Percentiles rank a stretch among this genome's conserved stretches.
Conservation (phyloP, 2,888 invertebrate species). For the Rhopalosiphum nymphaeae region DNA sequence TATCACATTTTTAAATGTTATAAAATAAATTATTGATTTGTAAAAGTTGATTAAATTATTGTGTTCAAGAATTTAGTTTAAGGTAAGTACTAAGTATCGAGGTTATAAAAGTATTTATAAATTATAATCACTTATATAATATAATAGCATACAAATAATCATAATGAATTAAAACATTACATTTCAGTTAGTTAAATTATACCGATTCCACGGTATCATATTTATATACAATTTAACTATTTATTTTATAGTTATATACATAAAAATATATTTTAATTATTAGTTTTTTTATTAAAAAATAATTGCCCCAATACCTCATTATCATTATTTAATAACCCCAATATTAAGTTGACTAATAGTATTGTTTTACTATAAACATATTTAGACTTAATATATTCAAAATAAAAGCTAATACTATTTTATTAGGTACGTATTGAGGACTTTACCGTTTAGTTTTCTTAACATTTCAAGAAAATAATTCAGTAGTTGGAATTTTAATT, state of each 20-base stretch:
- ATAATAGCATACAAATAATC: neutral
- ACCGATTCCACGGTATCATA: neutral
- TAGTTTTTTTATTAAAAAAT: neutral
- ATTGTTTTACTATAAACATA: neutral
- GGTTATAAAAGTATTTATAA: neutral
- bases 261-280: neutral
- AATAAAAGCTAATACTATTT: neutral
- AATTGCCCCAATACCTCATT: neutral
- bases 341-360: neutral
- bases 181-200: too few species aligned
- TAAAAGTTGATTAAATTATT: neutral
- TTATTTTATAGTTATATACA: neutral
- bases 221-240: neutral
- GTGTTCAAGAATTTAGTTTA: neutral
- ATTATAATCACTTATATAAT: neutral
- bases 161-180: too few species aligned
- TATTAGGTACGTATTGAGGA: neutral
- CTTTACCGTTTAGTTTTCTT: neutral
- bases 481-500: constrained; percentile 28
- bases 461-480: neutral
- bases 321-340: neutral
- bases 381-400: neutral
- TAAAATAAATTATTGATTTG: neutral
- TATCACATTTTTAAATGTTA: neutral
- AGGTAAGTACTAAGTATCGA: neutral